Percentiles rank a stretch among this genome's conserved stretches.
Conservation (phyloP, 2,888 invertebrate genomes). For the Odontocolon sp. region DNA sequence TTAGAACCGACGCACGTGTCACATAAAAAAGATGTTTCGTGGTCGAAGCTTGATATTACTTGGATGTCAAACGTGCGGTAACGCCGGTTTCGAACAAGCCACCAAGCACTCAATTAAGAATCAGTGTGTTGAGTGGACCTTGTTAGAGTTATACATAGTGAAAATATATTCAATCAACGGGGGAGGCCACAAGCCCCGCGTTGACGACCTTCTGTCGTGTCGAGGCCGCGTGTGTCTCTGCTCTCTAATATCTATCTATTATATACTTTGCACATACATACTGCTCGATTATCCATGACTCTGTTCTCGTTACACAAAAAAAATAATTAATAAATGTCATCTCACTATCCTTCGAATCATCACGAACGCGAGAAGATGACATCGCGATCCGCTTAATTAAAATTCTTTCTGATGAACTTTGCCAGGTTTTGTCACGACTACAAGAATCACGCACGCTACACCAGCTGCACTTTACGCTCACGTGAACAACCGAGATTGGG, state of each 20-base stretch:
- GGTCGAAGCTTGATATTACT: neutral
- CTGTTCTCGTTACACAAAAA: neutral
- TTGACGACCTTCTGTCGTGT: constrained; percentile 72
- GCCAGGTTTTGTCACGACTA: constrained; percentile 86
- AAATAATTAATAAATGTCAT: neutral
- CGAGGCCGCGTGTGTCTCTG: constrained; percentile 61
- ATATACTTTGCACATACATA: neutral
- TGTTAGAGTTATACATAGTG: constrained; percentile 66
- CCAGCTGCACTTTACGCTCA: constrained; percentile 84
- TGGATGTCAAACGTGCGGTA: neutral
- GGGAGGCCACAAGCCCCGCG: constrained; percentile 69
- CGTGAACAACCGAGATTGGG: constrained; percentile 84
- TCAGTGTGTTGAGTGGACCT: constrained; percentile 71
- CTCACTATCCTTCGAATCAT: neutral
- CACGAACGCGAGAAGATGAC: neutral
- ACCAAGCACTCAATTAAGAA: constrained; percentile 70
- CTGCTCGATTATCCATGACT: constrained; percentile 3
- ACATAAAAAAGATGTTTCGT: constrained; percentile 48
- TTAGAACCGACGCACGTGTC: constrained; percentile 48
- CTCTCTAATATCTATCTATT: constrained; percentile 24
- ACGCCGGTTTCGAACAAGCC: constrained; percentile 33
- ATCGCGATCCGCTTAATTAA: neutral
- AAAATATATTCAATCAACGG: constrained; percentile 70
- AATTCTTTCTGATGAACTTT: neutral
- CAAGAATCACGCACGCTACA: constrained; percentile 86